These are phyloP conservation scores for Callorhinus ursinus DNA, from an alignment of 2,113 vertebrate species.

Conservation along the genomic window DNA sequence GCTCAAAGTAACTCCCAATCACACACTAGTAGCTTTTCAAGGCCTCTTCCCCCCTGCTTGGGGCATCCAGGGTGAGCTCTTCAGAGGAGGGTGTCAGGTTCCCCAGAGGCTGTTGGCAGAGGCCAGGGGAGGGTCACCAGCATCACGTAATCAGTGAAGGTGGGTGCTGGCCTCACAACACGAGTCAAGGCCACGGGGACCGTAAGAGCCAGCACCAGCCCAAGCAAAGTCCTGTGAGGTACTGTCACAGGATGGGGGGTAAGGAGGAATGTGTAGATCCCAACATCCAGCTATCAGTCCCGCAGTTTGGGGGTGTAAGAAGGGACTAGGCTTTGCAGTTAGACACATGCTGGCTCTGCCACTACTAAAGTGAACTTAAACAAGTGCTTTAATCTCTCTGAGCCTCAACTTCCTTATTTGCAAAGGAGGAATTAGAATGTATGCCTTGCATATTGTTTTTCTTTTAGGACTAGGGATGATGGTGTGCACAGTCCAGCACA, in stretches of 20 bases:
- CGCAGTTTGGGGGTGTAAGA: accelerated
- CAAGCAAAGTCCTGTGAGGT: background rate
- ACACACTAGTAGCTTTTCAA: background rate
- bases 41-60: background rate
- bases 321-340: background rate
- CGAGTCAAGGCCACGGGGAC: background rate
- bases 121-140: background rate
- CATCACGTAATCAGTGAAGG: background rate
- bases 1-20: background rate
- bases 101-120: background rate
- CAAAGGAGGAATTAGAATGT: background rate
- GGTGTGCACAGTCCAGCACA: background rate
- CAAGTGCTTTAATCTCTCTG: background rate
- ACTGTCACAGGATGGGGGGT: accelerated
- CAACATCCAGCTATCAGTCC: background rate
- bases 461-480: background rate
- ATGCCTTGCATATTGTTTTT: background rate
- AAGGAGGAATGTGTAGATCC: accelerated
- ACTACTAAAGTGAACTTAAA: background rate
- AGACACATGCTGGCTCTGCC: background rate
- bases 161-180: background rate
- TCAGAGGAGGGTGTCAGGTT: background rate
- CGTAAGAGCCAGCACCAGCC: background rate
- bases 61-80: background rate
- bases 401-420: background rate